Evolutionary conservation across 2,797 vertebrate genomes (phyloP), one percentile per base, ranked within the genome.

Genomic region (Galagoides demidoff): DNA sequence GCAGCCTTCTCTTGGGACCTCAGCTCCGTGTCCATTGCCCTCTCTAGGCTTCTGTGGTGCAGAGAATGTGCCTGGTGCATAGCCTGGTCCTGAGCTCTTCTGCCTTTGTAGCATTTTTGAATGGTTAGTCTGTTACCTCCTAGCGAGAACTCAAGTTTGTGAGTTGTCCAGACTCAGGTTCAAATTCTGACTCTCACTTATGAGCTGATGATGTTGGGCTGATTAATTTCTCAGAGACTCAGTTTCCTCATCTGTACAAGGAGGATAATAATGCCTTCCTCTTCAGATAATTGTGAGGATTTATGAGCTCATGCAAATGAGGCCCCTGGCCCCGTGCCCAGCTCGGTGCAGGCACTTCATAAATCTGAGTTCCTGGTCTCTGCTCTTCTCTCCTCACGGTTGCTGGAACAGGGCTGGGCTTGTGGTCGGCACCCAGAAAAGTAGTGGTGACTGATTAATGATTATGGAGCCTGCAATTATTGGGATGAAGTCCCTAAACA

Each of bases 391-490:
- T 52, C 55, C 59, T 89, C 94, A 12, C 2, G 0, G 78, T 78
- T 11, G 85, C 29, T 86, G 70, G 57, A 70, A 87, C 34, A 59
- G 96, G 93, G 94, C 90, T 10, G 77, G 92, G 94, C 92, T 92
- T 94, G 92, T 66, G 94, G 90, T 94, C 4, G 8, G 70, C 77
- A 95, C 95, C 92, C 92, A 86, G 79, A 90, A 96, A 96, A 95
- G 95, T 96, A 52, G 85, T 64, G 83, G 95, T 94, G 90, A 97
- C 95, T 97, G 96, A 97, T 96, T 97, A 95, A 95, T 95, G 96
- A 97, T 97, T 97, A 98, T 98, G 89, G 97, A 96, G 95, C 95
- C 97, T 96, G 93, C 97, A 97, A 97, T 97, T 97, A 97, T 96
- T 86, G 92, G 78, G 89, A 96, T 95, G 93, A 95, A 96, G 97